Evolutionary conservation across 1,140 invertebrate genomes (phyloP).

Genomic region (Drosophila tani): DNA sequence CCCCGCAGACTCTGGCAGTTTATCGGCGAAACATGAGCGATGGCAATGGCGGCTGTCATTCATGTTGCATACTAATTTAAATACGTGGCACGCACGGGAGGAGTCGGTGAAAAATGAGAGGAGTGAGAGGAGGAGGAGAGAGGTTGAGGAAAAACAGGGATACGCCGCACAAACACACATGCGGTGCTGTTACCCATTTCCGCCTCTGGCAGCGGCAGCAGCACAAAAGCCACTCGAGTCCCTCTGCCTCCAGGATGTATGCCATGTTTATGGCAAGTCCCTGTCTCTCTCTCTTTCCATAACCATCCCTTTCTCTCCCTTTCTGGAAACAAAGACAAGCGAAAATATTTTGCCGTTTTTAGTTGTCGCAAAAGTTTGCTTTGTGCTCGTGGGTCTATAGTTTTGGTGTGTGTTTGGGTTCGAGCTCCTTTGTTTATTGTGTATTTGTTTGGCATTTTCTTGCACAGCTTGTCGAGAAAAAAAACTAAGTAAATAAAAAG

Average conservation of each 20-base stretch:
- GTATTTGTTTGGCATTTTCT: slow-evolving; percentile 73
- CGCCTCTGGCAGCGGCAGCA: slow-evolving; percentile 77
- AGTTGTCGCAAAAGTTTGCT: slow-evolving; percentile 79
- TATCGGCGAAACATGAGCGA: slow-evolving; percentile 69
- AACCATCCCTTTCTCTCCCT: not conserved
- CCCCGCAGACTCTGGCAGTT: slow-evolving; percentile 27
- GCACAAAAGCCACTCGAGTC: slow-evolving; percentile 74
- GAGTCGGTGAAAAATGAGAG: slow-evolving; percentile 6
- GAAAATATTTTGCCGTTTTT: slow-evolving; percentile 80
- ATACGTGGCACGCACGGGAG: slow-evolving; percentile 67
- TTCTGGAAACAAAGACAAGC: slow-evolving; percentile 63
- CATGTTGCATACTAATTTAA: slow-evolving; percentile 83
- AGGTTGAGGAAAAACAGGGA: slow-evolving; percentile 7
- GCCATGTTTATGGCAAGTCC: slow-evolving; percentile 73
- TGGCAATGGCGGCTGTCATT: slow-evolving; percentile 75
- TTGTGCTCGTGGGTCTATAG: slow-evolving; percentile 22
- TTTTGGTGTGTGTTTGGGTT: slow-evolving; percentile 43
- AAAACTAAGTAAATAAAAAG: slow-evolving; percentile 22
- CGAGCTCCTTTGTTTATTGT: slow-evolving; percentile 71
- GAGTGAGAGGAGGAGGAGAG: not conserved
- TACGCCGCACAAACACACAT: slow-evolving; percentile 32
- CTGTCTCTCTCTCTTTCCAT: slow-evolving; percentile 7
- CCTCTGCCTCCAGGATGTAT: slow-evolving; percentile 75
- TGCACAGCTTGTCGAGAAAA: slow-evolving; percentile 60
- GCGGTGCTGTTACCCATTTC: slow-evolving; percentile 80